Conservation (phyloP, 1,140 invertebrate species). For the Drosophila pachea region DNA sequence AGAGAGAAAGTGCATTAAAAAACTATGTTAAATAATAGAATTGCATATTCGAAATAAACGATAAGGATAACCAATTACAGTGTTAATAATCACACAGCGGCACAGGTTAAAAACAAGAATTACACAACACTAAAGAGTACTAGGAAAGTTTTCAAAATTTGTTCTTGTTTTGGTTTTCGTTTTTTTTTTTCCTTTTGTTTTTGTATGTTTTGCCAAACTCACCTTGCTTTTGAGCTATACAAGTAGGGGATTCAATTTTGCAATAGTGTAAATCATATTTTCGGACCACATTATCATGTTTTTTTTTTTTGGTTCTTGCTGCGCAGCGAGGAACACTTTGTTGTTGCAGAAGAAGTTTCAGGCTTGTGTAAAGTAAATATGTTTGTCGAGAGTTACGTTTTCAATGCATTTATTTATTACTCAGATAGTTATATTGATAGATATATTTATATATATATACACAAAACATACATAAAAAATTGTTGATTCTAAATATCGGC, state of each 20-base stretch:
- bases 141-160: constrained; percentile 22
- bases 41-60: constrained; percentile 29
- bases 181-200: constrained; percentile 14
- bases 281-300: constrained; percentile 47
- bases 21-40: constrained; percentile 25
- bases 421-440: constrained; percentile 60
- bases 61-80: constrained; percentile 30
- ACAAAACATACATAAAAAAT: constrained; percentile 74
- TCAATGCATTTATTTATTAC: constrained; percentile 75
- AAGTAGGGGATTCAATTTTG: constrained; percentile 24
- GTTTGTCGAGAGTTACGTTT: constrained; percentile 42
- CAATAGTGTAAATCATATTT: constrained; percentile 30
- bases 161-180: constrained; percentile 14
- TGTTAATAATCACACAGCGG: constrained; percentile 47
- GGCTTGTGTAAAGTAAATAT: constrained; percentile 14
- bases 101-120: constrained; percentile 27
- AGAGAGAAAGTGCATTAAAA: constrained; percentile 20
- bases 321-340: constrained; percentile 35
- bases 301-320: constrained; percentile 45
- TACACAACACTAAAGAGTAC: constrained; percentile 37
- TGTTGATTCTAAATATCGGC: constrained; percentile 54
- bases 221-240: constrained; percentile 52
- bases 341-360: constrained; percentile 43
- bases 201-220: constrained; percentile 48
- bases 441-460: constrained; percentile 72